Percentiles rank a stretch among this genome's conserved stretches.
These are phyloP conservation scores for Chaenocephalus aceratus DNA, from an alignment of 2,113 vertebrate species.

Conservation along the genomic window DNA sequence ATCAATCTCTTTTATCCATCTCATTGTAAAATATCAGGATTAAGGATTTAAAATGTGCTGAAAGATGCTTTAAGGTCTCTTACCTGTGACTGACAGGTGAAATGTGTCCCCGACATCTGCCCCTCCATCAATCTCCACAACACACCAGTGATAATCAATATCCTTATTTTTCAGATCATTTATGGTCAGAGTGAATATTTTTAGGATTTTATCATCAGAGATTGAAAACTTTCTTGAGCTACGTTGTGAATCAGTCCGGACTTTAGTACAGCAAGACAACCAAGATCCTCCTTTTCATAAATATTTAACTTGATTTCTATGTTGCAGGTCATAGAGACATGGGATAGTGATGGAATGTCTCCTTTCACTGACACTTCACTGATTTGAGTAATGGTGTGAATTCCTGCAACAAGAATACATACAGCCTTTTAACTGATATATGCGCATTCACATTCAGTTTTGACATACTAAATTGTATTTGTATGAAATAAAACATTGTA, in stretches of 20 bases:
- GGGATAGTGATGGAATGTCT: constrained; percentile 51
- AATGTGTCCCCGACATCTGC: accelerated
- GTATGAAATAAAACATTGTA: too few species aligned
- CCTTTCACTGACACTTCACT: constrained; percentile 32
- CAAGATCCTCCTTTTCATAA: constrained; percentile 33
- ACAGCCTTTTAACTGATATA: not conserved
- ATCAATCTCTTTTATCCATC: too few species aligned
- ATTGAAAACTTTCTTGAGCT: constrained; percentile 38
- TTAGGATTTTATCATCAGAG: constrained; percentile 41
- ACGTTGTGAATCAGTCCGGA: constrained; percentile 7
- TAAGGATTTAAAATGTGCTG: not conserved
- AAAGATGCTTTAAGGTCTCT: not conserved
- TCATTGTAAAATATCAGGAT: not conserved
- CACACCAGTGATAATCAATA: constrained; percentile 50
- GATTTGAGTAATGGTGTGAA: constrained; percentile 28
- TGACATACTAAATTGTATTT: not conserved
- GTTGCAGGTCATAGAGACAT: constrained; percentile 37
- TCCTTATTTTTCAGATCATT: accelerated
- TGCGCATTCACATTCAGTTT: not conserved
- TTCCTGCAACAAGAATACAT: constrained; percentile 38
- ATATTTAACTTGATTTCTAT: constrained; percentile 40
- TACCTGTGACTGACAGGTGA: constrained; percentile 9
- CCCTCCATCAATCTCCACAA: not conserved
- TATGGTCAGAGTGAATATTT: constrained; percentile 55
- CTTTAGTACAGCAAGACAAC: accelerated